Percentiles rank a stretch among this genome's conserved stretches.
These are phyloP conservation scores for Monodelphis domestica DNA, from an alignment of 2,797 vertebrate genomes.

Conservation along the genomic window DNA sequence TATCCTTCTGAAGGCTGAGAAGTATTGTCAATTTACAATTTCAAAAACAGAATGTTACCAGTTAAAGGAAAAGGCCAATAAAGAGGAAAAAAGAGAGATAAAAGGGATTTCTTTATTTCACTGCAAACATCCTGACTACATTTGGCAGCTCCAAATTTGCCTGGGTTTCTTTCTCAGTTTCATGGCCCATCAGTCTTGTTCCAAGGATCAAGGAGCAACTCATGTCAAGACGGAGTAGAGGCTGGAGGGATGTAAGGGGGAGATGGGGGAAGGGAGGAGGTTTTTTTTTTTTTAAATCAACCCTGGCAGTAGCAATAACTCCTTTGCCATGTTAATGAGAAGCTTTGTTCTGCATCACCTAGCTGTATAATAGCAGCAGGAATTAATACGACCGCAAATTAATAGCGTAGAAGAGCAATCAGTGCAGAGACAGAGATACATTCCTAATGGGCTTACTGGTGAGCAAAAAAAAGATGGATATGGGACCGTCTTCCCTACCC, in stretches of 20 bases:
- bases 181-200: neutral
- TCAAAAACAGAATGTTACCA: neutral
- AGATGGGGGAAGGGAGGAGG: accelerated
- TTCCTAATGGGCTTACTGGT: constrained; percentile 63
- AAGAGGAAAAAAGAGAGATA: neutral
- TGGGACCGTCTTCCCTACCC: neutral
- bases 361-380: constrained; percentile 69
- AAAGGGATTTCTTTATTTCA: neutral
- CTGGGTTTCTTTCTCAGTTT: neutral
- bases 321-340: constrained; percentile 77
- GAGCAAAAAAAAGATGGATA: constrained; percentile 28
- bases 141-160: neutral
- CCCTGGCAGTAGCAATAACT: constrained; percentile 29
- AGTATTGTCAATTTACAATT: neutral
- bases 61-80: constrained; percentile 10
- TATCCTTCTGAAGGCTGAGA: neutral
- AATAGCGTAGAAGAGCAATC: constrained; percentile 56
- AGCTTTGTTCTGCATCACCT: constrained; percentile 83
- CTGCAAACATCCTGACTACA: neutral
- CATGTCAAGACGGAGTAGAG: neutral
- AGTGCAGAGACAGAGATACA: constrained; percentile 29
- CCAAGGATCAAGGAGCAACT: constrained; percentile 19
- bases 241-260: neutral
- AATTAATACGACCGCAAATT: constrained; percentile 70
- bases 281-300: too few species aligned